Evolutionary conservation across 1,140 invertebrate genomes (phyloP), one percentile per base, ranked within the genome.

Genomic region (Muscidifurax raptorellus): DNA sequence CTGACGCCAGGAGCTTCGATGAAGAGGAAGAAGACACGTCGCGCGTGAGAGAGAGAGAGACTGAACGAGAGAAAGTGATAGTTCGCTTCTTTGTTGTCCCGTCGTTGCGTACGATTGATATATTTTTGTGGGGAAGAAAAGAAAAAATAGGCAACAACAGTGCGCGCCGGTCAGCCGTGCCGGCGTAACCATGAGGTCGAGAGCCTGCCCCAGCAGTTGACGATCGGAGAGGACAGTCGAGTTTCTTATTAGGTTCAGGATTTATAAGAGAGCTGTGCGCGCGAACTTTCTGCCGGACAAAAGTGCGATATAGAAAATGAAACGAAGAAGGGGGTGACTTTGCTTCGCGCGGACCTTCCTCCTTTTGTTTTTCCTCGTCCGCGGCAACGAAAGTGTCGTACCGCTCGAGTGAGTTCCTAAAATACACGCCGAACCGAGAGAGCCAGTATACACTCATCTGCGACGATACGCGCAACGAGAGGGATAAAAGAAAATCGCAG

Each of bases 311-410:
- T 44, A 59, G 30, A 81, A 83, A 78, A 84, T 83, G 85, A 88
- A 88, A 88, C 80, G 83, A 83, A 85, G 88, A 85, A 85, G 87
- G 85, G 86, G 81, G 80, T 77, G 89, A 89, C 89, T 82, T 76
- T 69, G 74, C 79, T 47, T 67, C 40, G 18, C 25, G 27, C 15
- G 66, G 66, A 69, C 66, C 30, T 85, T 30, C 59, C 78, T 10
- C 36, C 36, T 77, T 7, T 52, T 64, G 52, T 77, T 32, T 36
- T 22, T 25, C 44, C 30, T n/a, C 9, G 69, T 27, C 36, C 32
- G 12, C 71, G 15, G 36, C 30, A n/a, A n/a, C 71, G 64, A 66
- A 18, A 66, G 22, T 22, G n/a, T 25, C 66, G n/a, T 15, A 2
- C 44, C 32, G 10, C 15, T 30, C 71, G 18, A 36, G 27, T 40